Base-by-base conservation (phyloP, 2,797 vertebrate species). In the Lepus townsendii region DNA sequence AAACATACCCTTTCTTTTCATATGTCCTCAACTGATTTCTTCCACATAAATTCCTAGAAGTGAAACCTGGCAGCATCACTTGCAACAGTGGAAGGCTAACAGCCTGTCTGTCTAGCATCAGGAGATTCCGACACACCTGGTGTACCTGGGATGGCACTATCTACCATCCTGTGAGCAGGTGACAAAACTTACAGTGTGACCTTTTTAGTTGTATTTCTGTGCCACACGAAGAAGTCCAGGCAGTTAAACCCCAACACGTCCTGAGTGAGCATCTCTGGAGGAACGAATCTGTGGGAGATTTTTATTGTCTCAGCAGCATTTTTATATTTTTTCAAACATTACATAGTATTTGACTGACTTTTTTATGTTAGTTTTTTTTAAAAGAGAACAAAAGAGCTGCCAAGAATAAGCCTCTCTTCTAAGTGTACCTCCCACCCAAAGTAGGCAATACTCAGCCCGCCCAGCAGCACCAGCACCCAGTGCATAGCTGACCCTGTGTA, bases 261-360 rank as follows among this genome's bases (percentile, higher is more conserved):
- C 20, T n/a, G 62, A 83, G n/a, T 52, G 22, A 32, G 72, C 71
- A 77, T 52, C 10, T 26, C 35, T 73, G 47, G 30, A 78, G 35
- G n/a, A 90, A 5, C 32, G 27, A 83, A 35, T 80, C 5, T 77
- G 20, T 7, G 22, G 20, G 26, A 57, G 22, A 71, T 35, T 92
- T 71, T 26, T 13, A 73, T 83, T 73, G 90, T 92, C 52, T 60
- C 14, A 54, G 26, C 38, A 69, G 27, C 47, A 4, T 50, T 73
- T 66, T 93, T 13, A 60, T 69, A 52, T 24, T 92, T 92, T 65
- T 77, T 47, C 42, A 68, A 90, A 83, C 17, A 78, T 38, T 8
- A 42, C 22, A 71, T 42, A 35, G 66, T 83, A 88, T 65, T n/a
- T 85, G 24, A 47, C 1, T 54, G 16, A 87, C 14, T 84, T 73